Conservation (phyloP, 1,140 invertebrate genomes). For the Camponotus floridanus region DNA sequence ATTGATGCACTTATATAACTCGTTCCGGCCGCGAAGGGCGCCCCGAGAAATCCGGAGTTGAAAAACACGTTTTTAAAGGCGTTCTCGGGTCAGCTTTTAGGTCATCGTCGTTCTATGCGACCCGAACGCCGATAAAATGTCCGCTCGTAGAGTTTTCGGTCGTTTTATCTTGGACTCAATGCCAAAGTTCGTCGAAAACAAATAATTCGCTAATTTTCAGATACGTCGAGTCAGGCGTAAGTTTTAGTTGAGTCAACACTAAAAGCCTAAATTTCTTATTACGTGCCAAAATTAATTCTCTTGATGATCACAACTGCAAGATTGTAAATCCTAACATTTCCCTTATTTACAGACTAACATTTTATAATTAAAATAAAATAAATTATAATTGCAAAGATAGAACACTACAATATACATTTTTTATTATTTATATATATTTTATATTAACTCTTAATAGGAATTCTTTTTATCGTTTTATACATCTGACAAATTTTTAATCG, state of each 20-base stretch:
- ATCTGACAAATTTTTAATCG: no score
- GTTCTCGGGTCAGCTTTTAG: not conserved
- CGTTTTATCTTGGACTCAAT: slow-evolving; percentile 4
- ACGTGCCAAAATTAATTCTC: not conserved
- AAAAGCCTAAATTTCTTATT: not conserved
- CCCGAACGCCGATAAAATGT: slow-evolving; percentile 29
- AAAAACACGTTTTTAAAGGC: slow-evolving; percentile 43
- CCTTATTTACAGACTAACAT: not conserved
- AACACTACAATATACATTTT: not conserved
- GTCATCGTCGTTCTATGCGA: not conserved
- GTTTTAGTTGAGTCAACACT: slow-evolving; percentile 1
- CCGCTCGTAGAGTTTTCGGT: slow-evolving; percentile 8
- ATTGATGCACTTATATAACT: slow-evolving; percentile 18
- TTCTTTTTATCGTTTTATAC: not conserved
- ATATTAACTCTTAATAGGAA: not conserved
- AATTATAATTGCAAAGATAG: not conserved
- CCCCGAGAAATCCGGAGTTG: not conserved
- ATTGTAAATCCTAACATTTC: not conserved
- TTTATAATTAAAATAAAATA: slow-evolving; percentile 6
- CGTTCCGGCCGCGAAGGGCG: not conserved
- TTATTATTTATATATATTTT: not conserved
- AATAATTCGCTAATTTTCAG: slow-evolving; percentile 41
- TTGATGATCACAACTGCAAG: not conserved
- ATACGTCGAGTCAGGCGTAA: not conserved
- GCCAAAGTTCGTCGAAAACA: slow-evolving; percentile 38